These are phyloP conservation scores for Oryzaephilus surinamensis DNA, from an alignment of 1,140 invertebrate genomes.

Conservation along the genomic window DNA sequence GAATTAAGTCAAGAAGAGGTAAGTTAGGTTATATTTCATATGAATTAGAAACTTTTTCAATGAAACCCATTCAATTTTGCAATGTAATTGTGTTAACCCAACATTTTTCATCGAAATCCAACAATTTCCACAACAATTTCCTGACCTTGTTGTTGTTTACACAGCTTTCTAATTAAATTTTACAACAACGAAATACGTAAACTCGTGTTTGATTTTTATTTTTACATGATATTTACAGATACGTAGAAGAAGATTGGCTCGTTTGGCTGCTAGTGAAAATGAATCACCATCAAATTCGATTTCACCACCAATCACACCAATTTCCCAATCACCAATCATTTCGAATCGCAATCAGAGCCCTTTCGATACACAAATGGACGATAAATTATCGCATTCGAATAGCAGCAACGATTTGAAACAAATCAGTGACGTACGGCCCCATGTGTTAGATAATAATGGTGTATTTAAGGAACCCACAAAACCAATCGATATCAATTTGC, in stretches of 20 bases:
- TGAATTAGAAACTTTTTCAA: constrained; percentile 10
- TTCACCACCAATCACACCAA: constrained; percentile 30
- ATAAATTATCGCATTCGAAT: too few relatives aligned
- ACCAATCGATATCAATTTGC: constrained; percentile 29
- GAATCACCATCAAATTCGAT: constrained; percentile 30
- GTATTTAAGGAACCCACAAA: constrained; percentile 30
- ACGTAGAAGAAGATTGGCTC: constrained; percentile 52
- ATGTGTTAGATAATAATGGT: constrained; percentile 14
- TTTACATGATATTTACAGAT: constrained; percentile 42
- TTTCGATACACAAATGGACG: constrained; percentile 18
- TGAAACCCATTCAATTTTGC: constrained; percentile 20
- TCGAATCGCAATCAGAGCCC: constrained; percentile 29
- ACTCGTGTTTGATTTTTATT: not conserved
- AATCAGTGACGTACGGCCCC: too few relatives aligned
- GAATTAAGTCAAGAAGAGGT: constrained; percentile 67
- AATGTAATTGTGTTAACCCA: constrained; percentile 10
- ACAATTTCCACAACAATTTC: not conserved
- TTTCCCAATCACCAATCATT: constrained; percentile 28
- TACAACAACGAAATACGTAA: too few relatives aligned
- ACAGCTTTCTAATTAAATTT: too few relatives aligned
- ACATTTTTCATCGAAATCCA: not conserved
- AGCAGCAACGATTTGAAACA: too few relatives aligned
- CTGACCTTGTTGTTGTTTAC: not conserved
- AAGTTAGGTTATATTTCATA: constrained; percentile 28
- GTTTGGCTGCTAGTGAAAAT: constrained; percentile 44